Base-by-base conservation (phyloP, 2,888 invertebrate genomes). In the Saturnia japonica region DNA sequence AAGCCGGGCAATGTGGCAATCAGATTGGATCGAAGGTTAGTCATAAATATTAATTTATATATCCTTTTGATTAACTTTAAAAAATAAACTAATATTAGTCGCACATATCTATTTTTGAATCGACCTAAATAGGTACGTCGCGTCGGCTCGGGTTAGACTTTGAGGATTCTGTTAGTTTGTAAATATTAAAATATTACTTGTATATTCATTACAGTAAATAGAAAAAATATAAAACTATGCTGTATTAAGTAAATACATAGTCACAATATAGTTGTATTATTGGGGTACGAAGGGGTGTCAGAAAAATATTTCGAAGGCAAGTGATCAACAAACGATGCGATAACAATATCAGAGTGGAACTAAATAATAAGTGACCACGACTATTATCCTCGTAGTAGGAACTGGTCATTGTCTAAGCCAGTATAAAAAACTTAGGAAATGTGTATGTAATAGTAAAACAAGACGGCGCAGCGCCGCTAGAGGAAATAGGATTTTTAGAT, bases 1-100 rank as follows among this genome's bases (percentile, higher is more conserved):
- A 98, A 90, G 97, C 96, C 73, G 98, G 98, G 73, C 98, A 98
- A 90, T 98, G 98, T 88, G 98, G 98, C 76, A 98, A 98, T 89
- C 98, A 98, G 93, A 98, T 98, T 85, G 98, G 98, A 79, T 97
- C 98, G 74, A 98, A 98, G 96, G 98, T 98, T 75, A 22, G 69
- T 67, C 28, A 54, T 25, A 19, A 42, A 54, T 40, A 40, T 60
- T 57, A 16, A 51, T 28, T 64, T 40, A 51, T 22, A 51, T 22
- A 64, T 47, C 1, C n/a, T 34, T 1, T 45, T 9, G 34, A 40
- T 34, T 54, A 22, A 9, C 2, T 40, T n/a, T 19, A 40, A 19
- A 64, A 40, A 22, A 40, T n/a, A 40, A 19, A 4, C 40, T 64
- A 64, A 40, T n/a, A 64, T 64, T 64, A 64, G 40, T 34, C 19